These are phyloP conservation scores for Australoheros scitulus DNA, from an alignment of 2,113 vertebrate genomes.

Conservation along the genomic window DNA sequence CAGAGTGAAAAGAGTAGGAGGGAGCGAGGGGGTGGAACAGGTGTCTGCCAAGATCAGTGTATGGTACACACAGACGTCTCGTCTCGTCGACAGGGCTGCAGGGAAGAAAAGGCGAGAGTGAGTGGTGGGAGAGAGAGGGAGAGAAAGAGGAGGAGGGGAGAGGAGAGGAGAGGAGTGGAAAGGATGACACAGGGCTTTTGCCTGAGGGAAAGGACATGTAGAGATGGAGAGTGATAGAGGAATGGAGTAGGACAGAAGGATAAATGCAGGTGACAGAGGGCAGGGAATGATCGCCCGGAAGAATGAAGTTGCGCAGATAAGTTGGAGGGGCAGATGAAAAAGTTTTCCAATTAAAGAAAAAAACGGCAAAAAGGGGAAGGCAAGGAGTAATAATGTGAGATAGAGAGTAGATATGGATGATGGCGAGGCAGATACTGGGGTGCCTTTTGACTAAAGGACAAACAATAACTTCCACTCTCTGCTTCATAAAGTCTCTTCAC, in stretches of 20 bases:
- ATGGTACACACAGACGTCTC: slow-evolving; percentile 69
- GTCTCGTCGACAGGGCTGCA: slow-evolving; percentile 61
- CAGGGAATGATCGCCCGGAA: not conserved
- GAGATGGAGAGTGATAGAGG: slow-evolving; percentile 32
- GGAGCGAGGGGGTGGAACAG: slow-evolving; percentile 65
- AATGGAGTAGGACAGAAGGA: slow-evolving; percentile 46
- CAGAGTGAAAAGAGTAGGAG: slow-evolving; percentile 8
- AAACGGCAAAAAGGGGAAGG: slow-evolving; percentile 27
- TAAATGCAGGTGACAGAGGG: slow-evolving; percentile 52
- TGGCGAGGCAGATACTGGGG: slow-evolving; percentile 32
- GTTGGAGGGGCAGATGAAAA: slow-evolving; percentile 17
- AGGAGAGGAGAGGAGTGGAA: slow-evolving; percentile 36
- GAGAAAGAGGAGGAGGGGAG: slow-evolving; percentile 12
- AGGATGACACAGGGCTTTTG: slow-evolving; percentile 56
- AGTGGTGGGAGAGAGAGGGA: slow-evolving; percentile 27
- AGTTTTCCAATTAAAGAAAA: slow-evolving; percentile 56
- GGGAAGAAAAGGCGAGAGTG: slow-evolving; percentile 52
- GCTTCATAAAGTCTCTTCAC: not conserved
- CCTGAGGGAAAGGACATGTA: slow-evolving; percentile 39
- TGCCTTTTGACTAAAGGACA: slow-evolving; percentile 31
- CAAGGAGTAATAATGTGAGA: slow-evolving; percentile 35
- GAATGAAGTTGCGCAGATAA: slow-evolving; percentile 25
- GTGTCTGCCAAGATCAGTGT: slow-evolving; percentile 76
- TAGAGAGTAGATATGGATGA: slow-evolving; percentile 34
- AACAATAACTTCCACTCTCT: not conserved